Evolutionary conservation across 2,888 invertebrate genomes (phyloP), one percentile per base, ranked within the genome.

Genomic region (Ochropleura leucogaster): DNA sequence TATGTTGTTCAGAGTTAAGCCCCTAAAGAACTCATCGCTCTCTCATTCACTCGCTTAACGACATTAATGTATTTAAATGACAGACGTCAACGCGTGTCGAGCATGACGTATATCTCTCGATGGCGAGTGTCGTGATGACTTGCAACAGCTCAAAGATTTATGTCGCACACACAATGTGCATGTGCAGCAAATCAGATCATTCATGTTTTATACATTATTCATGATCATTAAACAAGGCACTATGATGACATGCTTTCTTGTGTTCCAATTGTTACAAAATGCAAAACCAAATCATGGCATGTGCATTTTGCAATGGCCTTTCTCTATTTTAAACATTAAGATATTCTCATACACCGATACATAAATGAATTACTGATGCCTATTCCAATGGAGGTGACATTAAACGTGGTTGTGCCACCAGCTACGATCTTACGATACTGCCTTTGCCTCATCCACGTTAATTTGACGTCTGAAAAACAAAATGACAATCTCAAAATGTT

Each of bases 51-150:
- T 30, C 1, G 10, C 12, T 46, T 18, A 9, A 42, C 2, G 8
- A 47, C 16, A 49, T 16, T 14, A 49, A 51, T 42, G 9, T 60
- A 3, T 77, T 40, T 12, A 51, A 79, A 40, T 40, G 4, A 14
- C 18, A 62, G 40, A 18, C 53, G 18, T 80, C 16, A 42, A 16
- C 30, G 71, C 5, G 9, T 51, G 53, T 18, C 9, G n/a, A 60
- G 47, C 78, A 69, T 76, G 47, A 51, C 20, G 44, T 3, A 40
- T 20, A 67, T 51, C 18, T 47, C 10, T 20, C 18, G 5, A 65
- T 51, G 40, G 47, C 2, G 4, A 46, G 42, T 44, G 30, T 83
- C 60, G 74, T 0, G 55, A 51, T 83, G 74, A 80, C 74, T 80
- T 59, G 67, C 64, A 47, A 59, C 49, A 67, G 14, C 46, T 47